Evolutionary conservation across 2,113 vertebrate genomes (phyloP), one percentile per base, ranked within the genome.

Genomic region (Ailuropoda melanoleuca): DNA sequence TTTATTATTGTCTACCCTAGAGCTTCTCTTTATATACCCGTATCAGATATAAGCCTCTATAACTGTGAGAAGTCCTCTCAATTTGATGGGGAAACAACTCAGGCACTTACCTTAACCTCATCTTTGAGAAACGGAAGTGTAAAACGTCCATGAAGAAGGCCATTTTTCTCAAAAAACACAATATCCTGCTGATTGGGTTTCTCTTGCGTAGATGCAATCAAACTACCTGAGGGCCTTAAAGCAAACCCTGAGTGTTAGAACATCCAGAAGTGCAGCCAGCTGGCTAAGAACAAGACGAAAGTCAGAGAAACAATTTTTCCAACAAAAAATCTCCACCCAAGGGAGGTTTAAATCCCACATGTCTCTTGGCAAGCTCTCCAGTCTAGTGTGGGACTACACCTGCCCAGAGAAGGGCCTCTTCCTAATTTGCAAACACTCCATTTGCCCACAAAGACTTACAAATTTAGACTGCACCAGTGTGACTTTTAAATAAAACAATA

Each of bases 161-260:
- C 99, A 55, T 99, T 99, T 98, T 99, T 99, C 98, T 99, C 99
- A 98, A 99, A 95, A 98, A 99, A 99, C 88, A 99, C 99, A 96
- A 99, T 99, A 31, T 99, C 99, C 74, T 99, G 99, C 92, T 99
- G 99, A 98, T 99, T 99, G 90, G 99, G 99, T 86, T 99, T 99
- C 66, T 99, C 99, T 97, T 99, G 99, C 0, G 99, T 99, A 87
- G 99, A 99, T 19, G 99, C 99, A 68, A 99, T 99, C 95, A 99
- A 97, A 95, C 99, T 99, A 74, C 99, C 99, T 1, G 99, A 99
- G 2, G 99, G 99, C 95, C 99, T 99, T 98, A 97, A 98, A 92
- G 92, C 60, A 94, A 97, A 80, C 72, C 12, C 31, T 39, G 18
- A 18, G 17, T 0, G 50, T 97, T 29, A 97, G 29, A 39, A 56